phyloP scores from a whole-genome alignment of 2,113 vertebrate species.

The Oplegnathus fasciatus region DNA sequence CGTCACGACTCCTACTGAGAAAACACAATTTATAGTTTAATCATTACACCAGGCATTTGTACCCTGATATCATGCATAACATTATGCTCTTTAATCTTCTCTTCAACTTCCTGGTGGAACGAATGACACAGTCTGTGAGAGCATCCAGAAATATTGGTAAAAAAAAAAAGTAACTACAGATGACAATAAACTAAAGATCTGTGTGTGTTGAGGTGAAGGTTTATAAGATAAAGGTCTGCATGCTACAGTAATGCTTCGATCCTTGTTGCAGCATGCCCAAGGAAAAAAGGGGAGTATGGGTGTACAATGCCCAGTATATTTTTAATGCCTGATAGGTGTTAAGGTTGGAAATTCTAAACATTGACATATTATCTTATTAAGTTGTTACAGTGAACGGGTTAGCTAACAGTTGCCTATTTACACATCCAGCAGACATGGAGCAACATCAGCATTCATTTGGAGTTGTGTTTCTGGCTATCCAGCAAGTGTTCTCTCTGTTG shows the following conservation, averaged over 20 bases:
- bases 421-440: neutral
- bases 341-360: neutral
- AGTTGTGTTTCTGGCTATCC: neutral
- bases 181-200: neutral
- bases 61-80: too few species aligned
- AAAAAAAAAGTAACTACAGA: slow-evolving; percentile 3
- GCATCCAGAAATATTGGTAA: neutral
- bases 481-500: neutral
- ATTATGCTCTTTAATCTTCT: slow-evolving; percentile 30
- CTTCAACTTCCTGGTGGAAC: neutral
- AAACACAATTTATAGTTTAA: slow-evolving; percentile 15
- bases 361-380: neutral
- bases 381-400: neutral
- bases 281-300: too few species aligned
- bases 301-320: neutral
- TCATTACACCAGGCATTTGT: too few species aligned
- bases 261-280: too few species aligned
- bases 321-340: too few species aligned
- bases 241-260: neutral
- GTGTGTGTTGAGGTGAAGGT: neutral
- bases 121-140: neutral
- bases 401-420: neutral
- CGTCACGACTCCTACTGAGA: neutral
- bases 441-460: neutral
- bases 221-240: neutral